Evolutionary conservation across 2,113 vertebrate genomes (phyloP).

Genomic region (Rhadina sibilatrix): DNA sequence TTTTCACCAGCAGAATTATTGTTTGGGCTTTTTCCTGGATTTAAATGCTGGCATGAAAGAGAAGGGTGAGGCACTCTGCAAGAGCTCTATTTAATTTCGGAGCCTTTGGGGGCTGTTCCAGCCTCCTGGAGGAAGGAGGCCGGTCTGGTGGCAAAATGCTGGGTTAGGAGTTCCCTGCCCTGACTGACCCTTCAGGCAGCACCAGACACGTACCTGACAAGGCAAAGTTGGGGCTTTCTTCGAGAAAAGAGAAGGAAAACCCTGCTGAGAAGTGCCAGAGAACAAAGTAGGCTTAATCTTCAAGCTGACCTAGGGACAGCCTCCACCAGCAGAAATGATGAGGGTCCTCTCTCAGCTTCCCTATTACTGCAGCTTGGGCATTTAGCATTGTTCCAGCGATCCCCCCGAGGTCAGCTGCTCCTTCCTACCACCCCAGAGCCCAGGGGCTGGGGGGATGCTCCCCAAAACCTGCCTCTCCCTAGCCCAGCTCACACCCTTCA

Average conservation of each 20-base stretch:
- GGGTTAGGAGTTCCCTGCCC: background rate
- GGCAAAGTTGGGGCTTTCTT: background rate
- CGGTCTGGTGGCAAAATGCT: background rate
- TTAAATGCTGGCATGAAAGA: background rate
- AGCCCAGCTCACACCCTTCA: background rate
- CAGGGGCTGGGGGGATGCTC: background rate
- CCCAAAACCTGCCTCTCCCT: background rate
- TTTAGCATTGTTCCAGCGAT: no score
- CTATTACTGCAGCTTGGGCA: no score
- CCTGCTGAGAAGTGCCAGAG: background rate
- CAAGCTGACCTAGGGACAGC: background rate
- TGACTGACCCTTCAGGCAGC: background rate
- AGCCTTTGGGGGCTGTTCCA: background rate
- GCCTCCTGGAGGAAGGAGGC: background rate
- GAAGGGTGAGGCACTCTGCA: background rate
- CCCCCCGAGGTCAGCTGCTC: background rate
- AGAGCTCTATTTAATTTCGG: background rate
- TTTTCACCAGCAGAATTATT: background rate
- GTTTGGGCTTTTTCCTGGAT: background rate
- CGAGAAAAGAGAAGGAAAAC: background rate
- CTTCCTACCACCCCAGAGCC: background rate
- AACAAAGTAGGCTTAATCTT: background rate
- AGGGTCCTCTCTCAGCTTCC: background rate
- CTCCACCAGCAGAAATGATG: background rate
- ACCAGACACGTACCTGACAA: background rate